Evolutionary conservation across 2,113 vertebrate species (phyloP).

Genomic region (Callionymus lyra): DNA sequence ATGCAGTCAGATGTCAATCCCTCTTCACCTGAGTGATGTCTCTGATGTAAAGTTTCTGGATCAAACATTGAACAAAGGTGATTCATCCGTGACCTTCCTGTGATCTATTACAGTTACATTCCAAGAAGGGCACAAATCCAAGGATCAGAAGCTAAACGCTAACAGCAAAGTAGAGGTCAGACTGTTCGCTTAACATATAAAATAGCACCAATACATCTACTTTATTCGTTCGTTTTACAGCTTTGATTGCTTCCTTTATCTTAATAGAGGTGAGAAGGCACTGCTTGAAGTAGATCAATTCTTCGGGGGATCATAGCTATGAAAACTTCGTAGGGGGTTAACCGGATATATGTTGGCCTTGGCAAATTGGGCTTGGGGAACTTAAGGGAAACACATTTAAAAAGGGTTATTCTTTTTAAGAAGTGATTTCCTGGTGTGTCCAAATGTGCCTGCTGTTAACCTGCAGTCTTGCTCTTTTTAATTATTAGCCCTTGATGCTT

Average conservation of each 20-base stretch:
- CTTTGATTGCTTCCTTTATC: slow-evolving; percentile 35
- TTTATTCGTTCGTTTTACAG: background rate
- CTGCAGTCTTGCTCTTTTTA: slow-evolving; percentile 48
- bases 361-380: slow-evolving; percentile 29
- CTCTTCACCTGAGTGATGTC: too few relatives aligned
- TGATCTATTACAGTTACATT: slow-evolving; percentile 1
- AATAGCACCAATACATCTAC: background rate
- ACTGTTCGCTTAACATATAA: slow-evolving; percentile 12
- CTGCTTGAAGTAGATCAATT: slow-evolving; percentile 38
- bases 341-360: slow-evolving; percentile 25
- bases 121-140: slow-evolving; percentile 2
- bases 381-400: slow-evolving; percentile 6
- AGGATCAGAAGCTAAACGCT: slow-evolving; percentile 4
- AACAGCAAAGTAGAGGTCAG: slow-evolving; percentile 1
- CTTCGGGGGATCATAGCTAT: slow-evolving; percentile 36
- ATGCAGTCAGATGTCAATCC: too few relatives aligned
- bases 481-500: slow-evolving; percentile 47
- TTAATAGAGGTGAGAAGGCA: slow-evolving; percentile 33
- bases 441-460: slow-evolving; percentile 36
- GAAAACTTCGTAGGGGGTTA: slow-evolving; percentile 32
- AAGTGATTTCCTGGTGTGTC: slow-evolving; percentile 27
- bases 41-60: background rate
- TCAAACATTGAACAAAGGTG: background rate
- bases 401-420: slow-evolving; percentile 16
- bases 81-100: slow-evolving; percentile 5